Base-by-base conservation (phyloP, 2,888 invertebrate genomes). In the Tricholauxania praeusta region DNA sequence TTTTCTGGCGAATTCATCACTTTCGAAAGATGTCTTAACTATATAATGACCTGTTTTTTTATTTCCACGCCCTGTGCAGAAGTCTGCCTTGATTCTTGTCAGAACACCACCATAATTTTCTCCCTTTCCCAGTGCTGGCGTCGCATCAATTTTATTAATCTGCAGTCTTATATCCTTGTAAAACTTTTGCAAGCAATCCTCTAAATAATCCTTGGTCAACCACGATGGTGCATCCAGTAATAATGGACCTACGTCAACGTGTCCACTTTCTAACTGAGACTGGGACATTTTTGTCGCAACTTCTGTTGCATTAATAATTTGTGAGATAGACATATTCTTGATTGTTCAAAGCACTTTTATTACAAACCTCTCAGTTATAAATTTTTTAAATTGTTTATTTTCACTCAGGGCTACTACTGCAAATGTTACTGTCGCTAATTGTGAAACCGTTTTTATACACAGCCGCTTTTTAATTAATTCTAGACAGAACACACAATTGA, bases 41-140 rank as follows among this genome's bases (percentile, higher is more conserved):
- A 87, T 82, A 17, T 77, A 76, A 57, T 78, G 73, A 12, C 78
- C 74, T 6, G 72, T 39, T 3, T 67, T 59, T 15, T 68, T 28
- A 15, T 39, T 32, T 8, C 65, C 77, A n/a, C 67, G 63, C 0
- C 76, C 73, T 0, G 79, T 75, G 6, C 67, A 74, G 53, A 83
- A 85, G 2, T 72, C 19, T 3, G 82, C 80, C 22, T 76, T 72
- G 3, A 81, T 77, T 28, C 85, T 79, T 0, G 80, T 83, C 74
- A 86, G 72, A 5, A 84, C 77, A 8, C 85, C 84, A 5, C 83
- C 86, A 71, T 79, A 86, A 65, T 86, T 87, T 72, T 86, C 87
- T 2, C 86, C 87, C 48, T 86, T 84, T 2, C 79, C 82, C 49
- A 82, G 72, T 3, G 87, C 87, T 1, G 82, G 80, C 68, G 79